A percentile compares a stretch with the other conserved stretches of the same genome.
phyloP scores from a whole-genome alignment of 64 coral and sea anemone species.

The Montipora sp. region DNA sequence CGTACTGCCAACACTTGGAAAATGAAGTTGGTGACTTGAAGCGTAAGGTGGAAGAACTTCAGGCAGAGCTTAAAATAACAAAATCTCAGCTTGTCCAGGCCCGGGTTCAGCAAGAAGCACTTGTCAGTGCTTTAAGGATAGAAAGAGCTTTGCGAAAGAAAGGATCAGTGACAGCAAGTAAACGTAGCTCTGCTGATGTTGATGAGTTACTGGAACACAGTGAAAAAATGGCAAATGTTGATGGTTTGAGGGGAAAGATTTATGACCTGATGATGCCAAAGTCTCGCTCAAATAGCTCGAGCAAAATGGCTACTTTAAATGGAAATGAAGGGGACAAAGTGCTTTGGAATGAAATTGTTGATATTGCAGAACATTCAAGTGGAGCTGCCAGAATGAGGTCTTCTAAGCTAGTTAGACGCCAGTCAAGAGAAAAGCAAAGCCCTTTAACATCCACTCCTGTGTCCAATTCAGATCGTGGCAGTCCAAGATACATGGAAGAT shows the following conservation, averaged over 20 bases:
- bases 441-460: constrained; percentile 74
- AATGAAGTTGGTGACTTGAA: constrained; percentile 77
- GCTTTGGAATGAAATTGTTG: constrained; percentile 51
- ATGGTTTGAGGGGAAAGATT: constrained; percentile 26
- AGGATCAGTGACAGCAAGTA: background rate
- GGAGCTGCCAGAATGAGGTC: constrained; percentile 28
- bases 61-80: constrained; percentile 83
- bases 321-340: constrained; percentile 7
- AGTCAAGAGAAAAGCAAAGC: background rate
- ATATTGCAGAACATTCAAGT: constrained; percentile 60
- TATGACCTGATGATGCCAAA: background rate
- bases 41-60: constrained; percentile 67
- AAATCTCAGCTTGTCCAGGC: constrained; percentile 95
- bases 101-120: constrained; percentile 81
- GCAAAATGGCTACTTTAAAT: background rate
- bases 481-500: background rate
- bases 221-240: constrained; percentile 42
- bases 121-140: constrained; percentile 71
- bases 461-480: constrained; percentile 10
- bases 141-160: constrained; percentile 67
- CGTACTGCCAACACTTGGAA: constrained; percentile 89
- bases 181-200: background rate
- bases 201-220: constrained; percentile 16
- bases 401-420: background rate
- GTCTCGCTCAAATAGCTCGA: background rate